A percentile compares a stretch with the other conserved stretches of the same genome.
phyloP scores from a whole-genome alignment of 92 coral and sea anemone species.

The Desmophyllum pertusum region DNA sequence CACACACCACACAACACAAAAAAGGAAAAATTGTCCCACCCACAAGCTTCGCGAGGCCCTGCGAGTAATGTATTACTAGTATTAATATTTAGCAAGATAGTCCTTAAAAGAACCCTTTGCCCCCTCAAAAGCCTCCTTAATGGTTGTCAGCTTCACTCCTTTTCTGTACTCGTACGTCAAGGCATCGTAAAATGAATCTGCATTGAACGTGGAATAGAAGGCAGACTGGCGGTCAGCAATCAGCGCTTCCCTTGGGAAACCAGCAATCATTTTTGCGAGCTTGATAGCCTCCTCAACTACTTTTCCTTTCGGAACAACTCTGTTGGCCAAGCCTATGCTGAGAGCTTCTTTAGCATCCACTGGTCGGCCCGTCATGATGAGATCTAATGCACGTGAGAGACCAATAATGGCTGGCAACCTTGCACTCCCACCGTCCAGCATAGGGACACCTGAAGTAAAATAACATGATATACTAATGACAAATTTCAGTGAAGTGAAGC shows the following conservation, averaged over 20 bases:
- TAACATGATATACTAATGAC: too few species aligned
- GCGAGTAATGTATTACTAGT: too few species aligned
- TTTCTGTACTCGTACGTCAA: slow-evolving; percentile 74
- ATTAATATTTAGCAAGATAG: slow-evolving; percentile 22
- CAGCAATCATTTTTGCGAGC: slow-evolving; percentile 72
- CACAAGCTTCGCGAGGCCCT: too few species aligned
- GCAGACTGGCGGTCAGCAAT: slow-evolving; percentile 81
- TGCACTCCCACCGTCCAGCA: slow-evolving; percentile 94
- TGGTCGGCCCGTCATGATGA: slow-evolving; percentile 93
- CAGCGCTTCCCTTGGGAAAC: slow-evolving; percentile 75
- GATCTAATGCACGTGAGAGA: slow-evolving; percentile 88
- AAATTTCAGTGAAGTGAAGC: too few species aligned
- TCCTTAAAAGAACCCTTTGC: slow-evolving; percentile 93
- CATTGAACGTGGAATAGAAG: slow-evolving; percentile 79
- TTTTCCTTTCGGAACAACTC: slow-evolving; percentile 82
- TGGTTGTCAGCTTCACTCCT: slow-evolving; percentile 64
- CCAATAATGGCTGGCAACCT: slow-evolving; percentile 85
- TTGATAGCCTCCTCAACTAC: slow-evolving; percentile 73
- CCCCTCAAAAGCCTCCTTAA: slow-evolving; percentile 74
- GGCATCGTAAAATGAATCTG: slow-evolving; percentile 83
- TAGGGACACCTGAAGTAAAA: slow-evolving; percentile 70
- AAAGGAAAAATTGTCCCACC: too few species aligned
- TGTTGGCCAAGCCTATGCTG: slow-evolving; percentile 81
- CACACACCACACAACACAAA: too few species aligned
- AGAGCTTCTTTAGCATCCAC: slow-evolving; percentile 81